Conservation (phyloP, 2,113 vertebrate species). For the Percina caprodes region DNA sequence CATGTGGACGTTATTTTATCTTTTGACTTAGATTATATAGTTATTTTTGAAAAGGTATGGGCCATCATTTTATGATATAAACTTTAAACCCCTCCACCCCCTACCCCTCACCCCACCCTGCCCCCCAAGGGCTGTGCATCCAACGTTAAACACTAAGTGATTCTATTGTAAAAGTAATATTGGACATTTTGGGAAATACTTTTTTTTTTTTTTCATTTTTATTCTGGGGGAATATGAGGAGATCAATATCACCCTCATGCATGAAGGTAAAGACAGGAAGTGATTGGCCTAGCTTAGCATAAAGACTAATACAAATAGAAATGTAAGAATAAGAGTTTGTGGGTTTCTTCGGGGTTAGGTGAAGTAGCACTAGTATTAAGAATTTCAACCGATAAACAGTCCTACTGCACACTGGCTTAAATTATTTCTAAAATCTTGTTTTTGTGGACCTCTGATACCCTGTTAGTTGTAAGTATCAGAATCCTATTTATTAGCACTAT, state of each 20-base stretch:
- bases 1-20: conserved; percentile 3
- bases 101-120: no score
- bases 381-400: neutral
- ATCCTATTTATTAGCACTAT: neutral
- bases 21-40: neutral
- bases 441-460: neutral
- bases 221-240: neutral
- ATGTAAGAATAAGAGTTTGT: neutral
- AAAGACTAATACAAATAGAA: neutral
- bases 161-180: neutral
- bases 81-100: neutral
- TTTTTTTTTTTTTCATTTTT: neutral
- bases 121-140: neutral
- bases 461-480: neutral
- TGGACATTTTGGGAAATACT: neutral
- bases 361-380: neutral
- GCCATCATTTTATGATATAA: neutral
- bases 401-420: neutral
- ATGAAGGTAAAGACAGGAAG: neutral
- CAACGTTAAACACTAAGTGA: neutral
- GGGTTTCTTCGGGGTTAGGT: neutral
- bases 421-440: neutral
- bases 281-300: neutral
- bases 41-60: neutral
- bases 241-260: neutral